Evolutionary conservation across 2,797 vertebrate species (phyloP), one percentile per base, ranked within the genome.

Genomic region (Apogon hyalosoma): DNA sequence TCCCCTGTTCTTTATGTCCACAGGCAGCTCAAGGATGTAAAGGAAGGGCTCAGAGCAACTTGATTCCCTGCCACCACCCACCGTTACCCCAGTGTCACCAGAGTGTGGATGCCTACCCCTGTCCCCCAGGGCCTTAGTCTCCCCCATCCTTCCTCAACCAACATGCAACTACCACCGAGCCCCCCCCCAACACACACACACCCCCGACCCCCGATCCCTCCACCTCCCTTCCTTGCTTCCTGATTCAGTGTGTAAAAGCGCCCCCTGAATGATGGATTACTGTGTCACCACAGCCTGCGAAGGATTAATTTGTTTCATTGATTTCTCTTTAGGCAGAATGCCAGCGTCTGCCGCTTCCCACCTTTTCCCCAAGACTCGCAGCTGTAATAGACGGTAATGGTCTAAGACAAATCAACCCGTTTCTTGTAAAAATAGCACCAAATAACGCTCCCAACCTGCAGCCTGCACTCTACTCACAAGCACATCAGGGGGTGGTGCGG

Each of bases 241-340:
- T 96, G 95, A 96, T 97, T 98, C 94, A 94, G 93, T 95, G 94
- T 97, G 97, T 97, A 93, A 97, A 98, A 99, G 97, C 95, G 94
- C 94, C 94, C 95, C 92, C 95, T 95, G 97, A 98, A 97, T 98
- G 98, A 99, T 99, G 97, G 97, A 99, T 99, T 97, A 98, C 96
- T 94, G 95, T 99, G 98, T 98, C 98, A 98, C 95, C 95, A 94
- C 95, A 95, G 97, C 94, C 96, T 97, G 96, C 88, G 82, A 96
- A 98, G 97, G 97, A 99, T 98, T 99, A 98, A 99, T 99, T 98
- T 98, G 97, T 99, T 99, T 99, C 97, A 99, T 99, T 99, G 98
- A 99, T 99, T 99, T 98, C 97, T 98, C 97, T 98, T 99, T 99
- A 99, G 98, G 97, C 97, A 99, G 96, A 99, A 98, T 97, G 97